These are phyloP conservation scores for Dioctria rufipes DNA, from an alignment of 2,888 invertebrate species.

Conservation along the genomic window DNA sequence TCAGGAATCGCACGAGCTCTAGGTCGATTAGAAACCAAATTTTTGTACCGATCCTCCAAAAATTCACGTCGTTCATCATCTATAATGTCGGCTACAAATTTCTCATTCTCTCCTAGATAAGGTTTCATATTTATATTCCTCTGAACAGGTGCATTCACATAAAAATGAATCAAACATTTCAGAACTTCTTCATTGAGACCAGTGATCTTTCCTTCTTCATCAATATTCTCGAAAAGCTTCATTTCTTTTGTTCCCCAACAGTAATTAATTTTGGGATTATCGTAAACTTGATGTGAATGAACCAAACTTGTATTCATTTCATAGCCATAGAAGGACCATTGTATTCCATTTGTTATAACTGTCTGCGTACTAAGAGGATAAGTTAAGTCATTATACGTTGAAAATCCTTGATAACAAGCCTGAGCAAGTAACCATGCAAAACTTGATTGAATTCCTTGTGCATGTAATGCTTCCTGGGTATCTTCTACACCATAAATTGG, in stretches of 20 bases:
- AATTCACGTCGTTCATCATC: slow-evolving; percentile 80
- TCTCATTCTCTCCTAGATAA: slow-evolving; percentile 76
- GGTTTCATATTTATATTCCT: slow-evolving; percentile 80
- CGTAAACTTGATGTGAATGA: slow-evolving; percentile 76
- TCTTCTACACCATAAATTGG: slow-evolving; percentile 74
- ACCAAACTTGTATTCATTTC: slow-evolving; percentile 90
- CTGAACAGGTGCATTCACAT: slow-evolving; percentile 78
- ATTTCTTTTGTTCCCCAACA: slow-evolving; percentile 84
- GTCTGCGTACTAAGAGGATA: slow-evolving; percentile 93
- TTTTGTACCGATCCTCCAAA: slow-evolving; percentile 80
- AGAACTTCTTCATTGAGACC: slow-evolving; percentile 88
- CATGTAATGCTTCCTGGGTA: slow-evolving; percentile 77
- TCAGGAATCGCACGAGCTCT: slow-evolving; percentile 78
- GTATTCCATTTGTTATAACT: slow-evolving; percentile 88
- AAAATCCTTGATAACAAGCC: slow-evolving; percentile 90
- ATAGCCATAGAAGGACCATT: slow-evolving; percentile 90
- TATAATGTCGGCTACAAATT: slow-evolving; percentile 78
- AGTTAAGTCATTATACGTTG: slow-evolving; percentile 89
- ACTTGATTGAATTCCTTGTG: slow-evolving; percentile 83
- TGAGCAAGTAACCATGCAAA: slow-evolving; percentile 86
- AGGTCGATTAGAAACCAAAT: slow-evolving; percentile 79
- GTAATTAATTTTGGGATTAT: slow-evolving; percentile 82
- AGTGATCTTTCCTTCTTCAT: slow-evolving; percentile 78
- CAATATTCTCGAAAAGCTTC: slow-evolving; percentile 82
- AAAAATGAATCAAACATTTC: slow-evolving; percentile 81